These are phyloP conservation scores for Cotesia vestalis DNA, from an alignment of 1,140 invertebrate genomes.

Conservation along the genomic window DNA sequence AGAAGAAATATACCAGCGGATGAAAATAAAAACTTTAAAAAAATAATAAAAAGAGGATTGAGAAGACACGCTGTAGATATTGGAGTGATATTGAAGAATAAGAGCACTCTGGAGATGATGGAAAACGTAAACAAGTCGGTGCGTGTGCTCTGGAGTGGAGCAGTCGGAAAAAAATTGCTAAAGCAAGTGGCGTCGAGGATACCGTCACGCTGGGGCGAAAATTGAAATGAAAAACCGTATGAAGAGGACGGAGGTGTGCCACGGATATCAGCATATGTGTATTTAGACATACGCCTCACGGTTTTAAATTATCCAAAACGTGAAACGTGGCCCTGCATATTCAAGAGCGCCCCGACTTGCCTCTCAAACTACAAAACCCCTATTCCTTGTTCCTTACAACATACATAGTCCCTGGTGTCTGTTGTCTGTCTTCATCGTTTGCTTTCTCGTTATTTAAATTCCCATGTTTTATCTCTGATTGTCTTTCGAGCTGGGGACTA, in stretches of 20 bases:
- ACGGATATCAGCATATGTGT: not conserved
- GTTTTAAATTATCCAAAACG: constrained; percentile 4
- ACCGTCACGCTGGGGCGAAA: not conserved
- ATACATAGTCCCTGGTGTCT: no score
- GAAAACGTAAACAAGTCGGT: constrained; percentile 7
- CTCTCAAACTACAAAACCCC: not conserved
- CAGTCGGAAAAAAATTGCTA: constrained; percentile 1
- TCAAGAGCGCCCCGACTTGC: not conserved
- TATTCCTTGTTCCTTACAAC: no score
- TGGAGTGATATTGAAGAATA: not conserved
- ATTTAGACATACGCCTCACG: not conserved
- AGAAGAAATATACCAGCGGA: not conserved
- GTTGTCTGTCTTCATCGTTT: constrained; percentile 1
- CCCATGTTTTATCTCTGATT: not conserved
- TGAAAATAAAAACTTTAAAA: not conserved
- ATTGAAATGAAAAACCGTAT: not conserved
- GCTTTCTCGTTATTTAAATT: constrained; percentile 2
- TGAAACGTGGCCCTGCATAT: constrained; percentile 7
- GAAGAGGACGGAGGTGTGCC: not conserved
- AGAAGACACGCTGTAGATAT: not conserved
- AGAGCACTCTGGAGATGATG: not conserved
- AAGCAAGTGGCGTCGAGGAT: not conserved
- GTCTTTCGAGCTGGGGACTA: not conserved
- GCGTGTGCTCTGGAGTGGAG: not conserved
- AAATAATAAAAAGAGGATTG: no score